Evolutionary conservation across 2,888 invertebrate species (phyloP).

Genomic region (Eupithecia inturbata): DNA sequence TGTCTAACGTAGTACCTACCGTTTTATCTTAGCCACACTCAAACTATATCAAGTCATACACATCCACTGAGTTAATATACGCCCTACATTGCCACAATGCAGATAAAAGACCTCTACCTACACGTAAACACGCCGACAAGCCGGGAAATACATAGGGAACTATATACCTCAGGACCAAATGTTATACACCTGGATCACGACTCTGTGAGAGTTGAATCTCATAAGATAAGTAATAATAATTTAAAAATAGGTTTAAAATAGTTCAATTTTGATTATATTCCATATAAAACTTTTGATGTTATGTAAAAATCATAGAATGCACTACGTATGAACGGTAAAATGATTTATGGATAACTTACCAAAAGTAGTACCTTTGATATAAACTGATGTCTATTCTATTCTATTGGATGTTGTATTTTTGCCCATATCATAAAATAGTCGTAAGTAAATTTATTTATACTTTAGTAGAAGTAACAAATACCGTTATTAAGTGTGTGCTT

Average conservation of each 20-base stretch:
- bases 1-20: conserved; percentile 14
- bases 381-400: neutral
- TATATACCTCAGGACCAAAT: conserved; percentile 16
- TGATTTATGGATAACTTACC: neutral
- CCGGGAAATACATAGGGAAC: neutral
- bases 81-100: neutral
- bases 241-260: conserved; percentile 25
- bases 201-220: conserved; percentile 44
- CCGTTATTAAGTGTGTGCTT: conserved; percentile 2
- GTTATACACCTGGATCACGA: conserved; percentile 13
- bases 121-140: neutral
- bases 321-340: neutral
- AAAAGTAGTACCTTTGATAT: neutral
- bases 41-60: conserved; percentile 22
- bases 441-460: neutral
- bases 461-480: neutral
- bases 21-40: conserved; percentile 36
- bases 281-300: conserved; percentile 17
- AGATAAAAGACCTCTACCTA: neutral
- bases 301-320: conserved; percentile 10
- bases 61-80: conserved; percentile 23
- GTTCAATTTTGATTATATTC: conserved; percentile 44
- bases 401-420: neutral
- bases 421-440: neutral
- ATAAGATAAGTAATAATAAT: conserved; percentile 37